These are phyloP conservation scores for Eutrigla gurnardus DNA, from an alignment of 2,797 vertebrate species.

Conservation along the genomic window DNA sequence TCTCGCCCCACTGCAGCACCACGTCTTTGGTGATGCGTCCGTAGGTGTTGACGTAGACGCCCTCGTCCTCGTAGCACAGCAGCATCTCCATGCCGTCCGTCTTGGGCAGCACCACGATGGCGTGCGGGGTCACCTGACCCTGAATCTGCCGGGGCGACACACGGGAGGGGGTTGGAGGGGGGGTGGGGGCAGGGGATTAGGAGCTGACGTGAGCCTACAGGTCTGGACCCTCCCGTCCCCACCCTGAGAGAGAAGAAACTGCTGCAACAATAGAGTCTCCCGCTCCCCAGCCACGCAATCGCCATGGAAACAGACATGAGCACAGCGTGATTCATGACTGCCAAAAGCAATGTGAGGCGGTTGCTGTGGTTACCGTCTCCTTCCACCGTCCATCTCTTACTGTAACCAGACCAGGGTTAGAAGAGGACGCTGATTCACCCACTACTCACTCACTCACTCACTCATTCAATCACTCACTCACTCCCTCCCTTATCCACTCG, in stretches of 20 bases:
- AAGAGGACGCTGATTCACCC: conserved; percentile 43
- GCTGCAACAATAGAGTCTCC: conserved; percentile 84
- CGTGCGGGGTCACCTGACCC: conserved; percentile 98
- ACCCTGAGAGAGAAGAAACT: conserved; percentile 80
- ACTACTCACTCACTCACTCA: neutral
- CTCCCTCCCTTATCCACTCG: neutral
- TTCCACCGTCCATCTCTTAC: conserved; percentile 38
- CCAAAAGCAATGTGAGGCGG: conserved; percentile 55
- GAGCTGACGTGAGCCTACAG: conserved; percentile 37
- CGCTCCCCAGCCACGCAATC: conserved; percentile 54
- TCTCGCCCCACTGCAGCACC: conserved; percentile 99
- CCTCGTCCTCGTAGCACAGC: conserved; percentile 99
- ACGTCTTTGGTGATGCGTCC: conserved; percentile 99
- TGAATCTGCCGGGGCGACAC: conserved; percentile 90
- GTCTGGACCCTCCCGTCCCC: conserved; percentile 43
- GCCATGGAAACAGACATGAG: conserved; percentile 66
- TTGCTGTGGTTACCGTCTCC: conserved; percentile 62
- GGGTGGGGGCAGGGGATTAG: conserved; percentile 56
- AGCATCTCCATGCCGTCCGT: conserved; percentile 99
- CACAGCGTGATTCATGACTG: conserved; percentile 55
- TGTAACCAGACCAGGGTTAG: conserved; percentile 56
- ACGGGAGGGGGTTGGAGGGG: conserved; percentile 60
- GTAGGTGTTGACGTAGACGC: conserved; percentile 98
- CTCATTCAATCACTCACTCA: neutral
- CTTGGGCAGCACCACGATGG: conserved; percentile 98